Evolutionary conservation across 2,888 invertebrate species (phyloP).

Genomic region (Cheilosia urbana): DNA sequence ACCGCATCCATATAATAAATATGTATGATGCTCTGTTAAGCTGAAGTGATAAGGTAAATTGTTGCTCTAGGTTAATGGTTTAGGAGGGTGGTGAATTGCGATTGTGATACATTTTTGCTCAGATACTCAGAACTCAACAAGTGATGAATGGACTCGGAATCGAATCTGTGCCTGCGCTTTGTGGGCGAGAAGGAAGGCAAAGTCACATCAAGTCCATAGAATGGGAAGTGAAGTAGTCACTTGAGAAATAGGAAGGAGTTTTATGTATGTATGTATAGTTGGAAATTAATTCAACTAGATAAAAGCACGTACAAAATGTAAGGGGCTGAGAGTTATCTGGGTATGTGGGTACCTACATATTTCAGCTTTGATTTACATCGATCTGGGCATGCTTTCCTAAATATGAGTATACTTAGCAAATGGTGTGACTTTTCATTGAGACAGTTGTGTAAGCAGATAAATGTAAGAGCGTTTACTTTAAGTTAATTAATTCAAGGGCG

Average conservation of each 20-base stretch:
- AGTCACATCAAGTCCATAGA: slow-evolving; percentile 20
- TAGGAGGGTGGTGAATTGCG: slow-evolving; percentile 13
- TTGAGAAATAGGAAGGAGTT: slow-evolving; percentile 29
- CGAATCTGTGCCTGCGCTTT: slow-evolving; percentile 14
- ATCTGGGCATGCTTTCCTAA: background rate
- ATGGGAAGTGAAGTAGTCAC: slow-evolving; percentile 15
- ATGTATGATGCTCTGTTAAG: slow-evolving; percentile 28
- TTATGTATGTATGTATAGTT: slow-evolving; percentile 1
- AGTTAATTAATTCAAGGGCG: background rate
- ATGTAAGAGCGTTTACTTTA: background rate
- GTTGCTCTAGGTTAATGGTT: slow-evolving; percentile 37
- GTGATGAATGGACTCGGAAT: slow-evolving; percentile 44
- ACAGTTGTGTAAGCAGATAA: background rate
- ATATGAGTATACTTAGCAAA: background rate
- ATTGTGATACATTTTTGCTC: slow-evolving; percentile 28
- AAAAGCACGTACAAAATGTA: slow-evolving; percentile 31
- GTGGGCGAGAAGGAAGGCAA: slow-evolving; percentile 29
- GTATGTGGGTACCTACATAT: background rate
- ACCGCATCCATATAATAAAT: background rate
- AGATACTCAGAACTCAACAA: slow-evolving; percentile 57
- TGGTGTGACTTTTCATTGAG: background rate
- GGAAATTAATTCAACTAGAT: slow-evolving; percentile 52
- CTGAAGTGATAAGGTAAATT: slow-evolving; percentile 62
- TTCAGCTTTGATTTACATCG: slow-evolving; percentile 26
- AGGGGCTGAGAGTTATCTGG: background rate